phyloP scores from a whole-genome alignment of 2,797 vertebrate genomes.

The Chromis chromis region DNA sequence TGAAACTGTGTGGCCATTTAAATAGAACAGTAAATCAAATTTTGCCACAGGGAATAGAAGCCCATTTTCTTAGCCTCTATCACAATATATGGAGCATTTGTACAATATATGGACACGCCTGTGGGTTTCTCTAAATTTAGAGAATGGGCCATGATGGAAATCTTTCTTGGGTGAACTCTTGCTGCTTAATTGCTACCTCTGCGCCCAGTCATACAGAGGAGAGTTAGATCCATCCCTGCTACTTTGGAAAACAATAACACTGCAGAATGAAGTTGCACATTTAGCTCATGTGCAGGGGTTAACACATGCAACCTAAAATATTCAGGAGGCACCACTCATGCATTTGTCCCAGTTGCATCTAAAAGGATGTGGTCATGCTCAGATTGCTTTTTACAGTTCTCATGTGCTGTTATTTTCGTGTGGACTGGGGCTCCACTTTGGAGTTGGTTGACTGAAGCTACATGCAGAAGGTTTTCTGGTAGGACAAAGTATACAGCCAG shows the following conservation, averaged over 20 bases:
- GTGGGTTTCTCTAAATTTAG: conserved; percentile 62
- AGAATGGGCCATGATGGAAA: conserved; percentile 36
- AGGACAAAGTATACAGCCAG: conserved; percentile 34
- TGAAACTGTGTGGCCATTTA: conserved; percentile 67
- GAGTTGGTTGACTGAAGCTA: conserved; percentile 37
- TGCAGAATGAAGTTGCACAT: conserved; percentile 29
- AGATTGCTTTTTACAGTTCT: conserved; percentile 44
- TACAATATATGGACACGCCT: conserved; percentile 65
- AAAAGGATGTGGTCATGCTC: conserved; percentile 58
- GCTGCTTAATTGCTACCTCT: conserved; percentile 48
- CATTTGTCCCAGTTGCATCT: conserved; percentile 68
- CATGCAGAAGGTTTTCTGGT: conserved; percentile 37
- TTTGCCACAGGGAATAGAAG: conserved; percentile 61
- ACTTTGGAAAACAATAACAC: conserved; percentile 41
- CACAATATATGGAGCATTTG: conserved; percentile 60
- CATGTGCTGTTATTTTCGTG: conserved; percentile 48
- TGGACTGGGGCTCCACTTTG: conserved; percentile 28
- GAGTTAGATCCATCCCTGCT: conserved; percentile 22
- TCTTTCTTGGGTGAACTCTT: conserved; percentile 47
- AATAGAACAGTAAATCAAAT: conserved; percentile 78
- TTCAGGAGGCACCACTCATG: conserved; percentile 54
- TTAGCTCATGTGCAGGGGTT: conserved; percentile 51
- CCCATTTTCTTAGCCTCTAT: conserved; percentile 63
- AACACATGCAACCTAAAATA: conserved; percentile 61
- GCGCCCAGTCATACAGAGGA: conserved; percentile 37